Evolutionary conservation across 2,797 vertebrate species (phyloP).

Genomic region (Crocodylus rhombifer): DNA sequence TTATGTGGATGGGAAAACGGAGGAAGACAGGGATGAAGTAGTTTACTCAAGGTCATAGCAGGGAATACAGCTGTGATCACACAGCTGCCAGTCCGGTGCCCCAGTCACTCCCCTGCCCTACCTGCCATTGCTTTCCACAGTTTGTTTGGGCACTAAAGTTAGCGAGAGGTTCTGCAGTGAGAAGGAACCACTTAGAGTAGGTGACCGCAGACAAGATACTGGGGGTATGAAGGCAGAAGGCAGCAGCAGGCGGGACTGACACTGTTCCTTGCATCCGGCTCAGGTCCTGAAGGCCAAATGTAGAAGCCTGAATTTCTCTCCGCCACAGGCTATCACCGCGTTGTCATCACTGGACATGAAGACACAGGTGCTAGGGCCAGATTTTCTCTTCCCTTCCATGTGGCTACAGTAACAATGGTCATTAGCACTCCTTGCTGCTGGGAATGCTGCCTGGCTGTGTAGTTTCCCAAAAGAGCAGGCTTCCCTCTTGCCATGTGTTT

Average conservation of each 20-base stretch:
- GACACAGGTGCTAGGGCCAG: accelerated
- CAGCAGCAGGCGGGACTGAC: too few relatives aligned
- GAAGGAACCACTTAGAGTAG: accelerated
- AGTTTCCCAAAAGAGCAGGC: neutral
- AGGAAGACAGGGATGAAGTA: neutral
- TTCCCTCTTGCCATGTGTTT: neutral
- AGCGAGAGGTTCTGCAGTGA: neutral
- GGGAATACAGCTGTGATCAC: neutral
- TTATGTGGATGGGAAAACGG: neutral
- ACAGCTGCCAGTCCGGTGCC: neutral
- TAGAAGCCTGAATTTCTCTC: too few relatives aligned
- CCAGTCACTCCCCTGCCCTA: neutral
- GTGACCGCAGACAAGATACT: too few relatives aligned
- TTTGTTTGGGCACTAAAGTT: neutral
- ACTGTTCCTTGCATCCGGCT: neutral
- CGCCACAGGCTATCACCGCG: accelerated
- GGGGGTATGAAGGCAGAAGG: neutral
- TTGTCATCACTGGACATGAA: neutral
- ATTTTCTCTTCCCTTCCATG: neutral
- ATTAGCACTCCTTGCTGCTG: neutral
- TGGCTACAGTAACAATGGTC: neutral
- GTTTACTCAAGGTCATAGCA: neutral
- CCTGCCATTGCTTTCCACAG: neutral
- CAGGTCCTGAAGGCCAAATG: neutral
- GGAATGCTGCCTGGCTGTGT: neutral